Evolutionary conservation across 1,140 invertebrate species (phyloP), one percentile per base, ranked within the genome.

Genomic region (Brachionus manjavacas): DNA sequence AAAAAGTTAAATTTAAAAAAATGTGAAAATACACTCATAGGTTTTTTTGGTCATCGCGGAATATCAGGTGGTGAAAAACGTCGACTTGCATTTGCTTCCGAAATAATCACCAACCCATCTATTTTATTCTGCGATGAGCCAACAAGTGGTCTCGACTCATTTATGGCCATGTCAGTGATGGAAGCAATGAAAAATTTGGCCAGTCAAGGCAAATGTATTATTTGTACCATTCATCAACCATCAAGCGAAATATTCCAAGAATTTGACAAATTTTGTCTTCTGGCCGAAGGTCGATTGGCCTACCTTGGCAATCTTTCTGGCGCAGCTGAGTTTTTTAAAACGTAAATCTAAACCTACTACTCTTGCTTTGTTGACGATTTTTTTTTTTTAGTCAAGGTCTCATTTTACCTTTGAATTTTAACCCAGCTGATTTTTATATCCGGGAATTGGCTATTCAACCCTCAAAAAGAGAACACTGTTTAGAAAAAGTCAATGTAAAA

Each of bases 51-150:
- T 8, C 39, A 93, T 68, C 96, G 96, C 91, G 95, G 96, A 0
- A 94, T 99, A 28, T 98, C 96, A 0, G 96, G 96, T 23, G 96
- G 97, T 0, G 97, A 99, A 90, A 94, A 94, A 91, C 97, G 97
- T 89, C 91, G 96, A 86, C 89, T 99, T 12, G 94, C 96, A 0
- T 97, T 98, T 89, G 96, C 96, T 41, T 95, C 95, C 0, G 96
- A 98, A 91, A 94, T 84, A 16, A 90, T 98, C 25, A 98, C 95
- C 0, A 94, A 98, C 91, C 96, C 97, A 1, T 93, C 95, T 0
- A 89, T 99, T 43, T 92, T 99, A 92, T 96, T 99, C 87, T 98
- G 96, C 89, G 97, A 99, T 88, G 97, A 99, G 66, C 81, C 81
- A 39, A 84, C 81, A 46, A 70, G 60, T 70, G 81, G 81, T 46